phyloP scores from a whole-genome alignment of 1,140 invertebrate species.

The Lutraria rhynchaena region DNA sequence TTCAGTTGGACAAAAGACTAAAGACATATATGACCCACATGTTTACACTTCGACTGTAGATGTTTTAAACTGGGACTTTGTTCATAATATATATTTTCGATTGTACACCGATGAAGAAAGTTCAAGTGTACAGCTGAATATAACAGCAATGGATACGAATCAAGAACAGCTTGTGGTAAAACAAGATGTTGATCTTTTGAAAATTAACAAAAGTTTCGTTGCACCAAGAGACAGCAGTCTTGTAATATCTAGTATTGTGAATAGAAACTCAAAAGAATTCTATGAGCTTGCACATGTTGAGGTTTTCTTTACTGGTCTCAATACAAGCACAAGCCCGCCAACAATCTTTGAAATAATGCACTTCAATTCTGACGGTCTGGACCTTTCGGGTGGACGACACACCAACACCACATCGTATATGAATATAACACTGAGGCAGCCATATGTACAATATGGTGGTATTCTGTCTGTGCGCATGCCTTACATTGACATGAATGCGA shows the following conservation, averaged over 20 bases:
- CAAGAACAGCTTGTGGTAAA: constrained; percentile 4
- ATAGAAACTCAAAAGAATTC: not conserved
- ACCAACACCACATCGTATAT: constrained; percentile 34
- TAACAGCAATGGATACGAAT: not conserved
- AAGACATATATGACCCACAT: not conserved
- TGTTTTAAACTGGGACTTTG: not conserved
- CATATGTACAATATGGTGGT: constrained; percentile 52
- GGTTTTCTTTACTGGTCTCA: constrained; percentile 41
- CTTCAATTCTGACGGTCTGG: constrained; percentile 22
- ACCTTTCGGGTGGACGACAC: not conserved
- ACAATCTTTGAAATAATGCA: constrained; percentile 44
- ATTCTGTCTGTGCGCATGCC: constrained; percentile 44
- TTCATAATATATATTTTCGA: constrained; percentile 13
- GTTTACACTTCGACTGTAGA: constrained; percentile 19
- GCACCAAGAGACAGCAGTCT: constrained; percentile 28
- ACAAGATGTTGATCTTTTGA: not conserved
- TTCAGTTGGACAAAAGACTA: constrained; percentile 14
- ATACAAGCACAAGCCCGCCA: constrained; percentile 25
- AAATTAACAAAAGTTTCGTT: not conserved
- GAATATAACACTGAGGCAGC: constrained; percentile 30
- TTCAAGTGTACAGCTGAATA: constrained; percentile 22
- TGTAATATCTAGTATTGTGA: constrained; percentile 4
- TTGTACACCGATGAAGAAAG: constrained; percentile 31
- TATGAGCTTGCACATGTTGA: not conserved
- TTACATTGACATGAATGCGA: not conserved